Conservation (phyloP, 2,113 vertebrate genomes). For the Deroptyus accipitrinus region DNA sequence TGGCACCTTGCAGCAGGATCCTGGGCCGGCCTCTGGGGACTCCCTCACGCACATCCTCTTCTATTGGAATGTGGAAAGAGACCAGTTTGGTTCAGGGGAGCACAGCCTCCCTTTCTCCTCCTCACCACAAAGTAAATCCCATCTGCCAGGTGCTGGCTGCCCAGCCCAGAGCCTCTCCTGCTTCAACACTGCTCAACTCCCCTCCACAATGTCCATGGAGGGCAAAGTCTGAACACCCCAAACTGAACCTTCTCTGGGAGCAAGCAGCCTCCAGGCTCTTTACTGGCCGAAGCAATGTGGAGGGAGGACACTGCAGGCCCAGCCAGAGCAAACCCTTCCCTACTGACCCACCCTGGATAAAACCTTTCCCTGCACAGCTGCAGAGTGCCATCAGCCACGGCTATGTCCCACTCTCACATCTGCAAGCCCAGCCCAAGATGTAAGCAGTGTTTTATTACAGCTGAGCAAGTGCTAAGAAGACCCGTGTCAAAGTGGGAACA, state of each 20-base stretch:
- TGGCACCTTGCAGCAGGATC: too few relatives aligned
- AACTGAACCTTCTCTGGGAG: not conserved
- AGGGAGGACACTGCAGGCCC: not conserved
- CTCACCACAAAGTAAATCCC: not conserved
- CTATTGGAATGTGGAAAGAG: too few relatives aligned
- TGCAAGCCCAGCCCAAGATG: not conserved
- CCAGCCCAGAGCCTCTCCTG: not conserved
- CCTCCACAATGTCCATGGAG: rapidly evolving
- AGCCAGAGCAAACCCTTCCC: not conserved
- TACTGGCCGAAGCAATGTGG: not conserved
- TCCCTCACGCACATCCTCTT: too few relatives aligned
- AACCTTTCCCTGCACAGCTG: not conserved
- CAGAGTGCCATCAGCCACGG: not conserved
- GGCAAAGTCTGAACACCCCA: not conserved
- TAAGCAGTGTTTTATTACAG: not conserved
- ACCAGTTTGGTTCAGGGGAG: not conserved
- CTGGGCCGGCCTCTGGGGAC: too few relatives aligned
- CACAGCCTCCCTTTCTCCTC: not conserved
- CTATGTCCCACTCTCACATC: rapidly evolving
- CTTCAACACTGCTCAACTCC: not conserved
- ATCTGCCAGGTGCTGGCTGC: not conserved
- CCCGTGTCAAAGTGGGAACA: too few relatives aligned
- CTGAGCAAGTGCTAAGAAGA: not conserved
- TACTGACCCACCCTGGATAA: not conserved
- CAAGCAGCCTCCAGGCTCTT: not conserved